These are phyloP conservation scores for Parochlus steinenii DNA, from an alignment of 2,888 invertebrate genomes.

Conservation along the genomic window DNA sequence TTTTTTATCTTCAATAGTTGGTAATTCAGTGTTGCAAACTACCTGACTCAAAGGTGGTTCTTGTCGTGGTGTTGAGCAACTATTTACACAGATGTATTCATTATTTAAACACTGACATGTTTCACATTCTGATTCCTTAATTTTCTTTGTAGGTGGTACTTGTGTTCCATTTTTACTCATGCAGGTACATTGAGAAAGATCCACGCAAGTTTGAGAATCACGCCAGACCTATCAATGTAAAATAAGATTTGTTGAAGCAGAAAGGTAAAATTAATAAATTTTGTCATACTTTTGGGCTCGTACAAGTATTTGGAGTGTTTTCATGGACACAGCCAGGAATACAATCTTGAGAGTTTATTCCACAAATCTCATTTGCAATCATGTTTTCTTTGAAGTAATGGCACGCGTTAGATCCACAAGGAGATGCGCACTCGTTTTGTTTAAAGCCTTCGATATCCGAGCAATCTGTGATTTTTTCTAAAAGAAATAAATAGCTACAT, in stretches of 20 bases:
- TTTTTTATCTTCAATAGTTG: too few relatives aligned
- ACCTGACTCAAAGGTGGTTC: too few relatives aligned
- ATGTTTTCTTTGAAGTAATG: slow-evolving; percentile 39
- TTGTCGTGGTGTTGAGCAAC: too few relatives aligned
- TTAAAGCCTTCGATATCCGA: too few relatives aligned
- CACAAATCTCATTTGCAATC: slow-evolving; percentile 29
- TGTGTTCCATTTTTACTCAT: slow-evolving; percentile 42
- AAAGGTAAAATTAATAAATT: too few relatives aligned
- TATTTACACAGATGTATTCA: slow-evolving; percentile 50
- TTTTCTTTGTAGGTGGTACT: too few relatives aligned
- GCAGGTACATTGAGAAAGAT: slow-evolving; percentile 59
- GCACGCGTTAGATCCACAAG: slow-evolving; percentile 54
- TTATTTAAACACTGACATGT: slow-evolving; percentile 71
- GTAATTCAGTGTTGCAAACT: too few relatives aligned
- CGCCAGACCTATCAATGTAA: slow-evolving; percentile 46
- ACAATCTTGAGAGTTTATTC: slow-evolving; percentile 7
- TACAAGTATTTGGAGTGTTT: slow-evolving; percentile 29
- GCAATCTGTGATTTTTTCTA: too few relatives aligned
- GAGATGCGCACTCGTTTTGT: slow-evolving; percentile 56
- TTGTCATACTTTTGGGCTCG: slow-evolving; percentile 27
- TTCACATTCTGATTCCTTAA: slow-evolving; percentile 42
- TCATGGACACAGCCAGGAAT: slow-evolving; percentile 5
- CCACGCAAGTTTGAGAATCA: slow-evolving; percentile 55
- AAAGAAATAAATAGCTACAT: too few relatives aligned
- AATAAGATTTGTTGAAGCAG: slow-evolving; percentile 32